Evolutionary conservation across 2,113 vertebrate genomes (phyloP).

Genomic region (Saguinus imperator): DNA sequence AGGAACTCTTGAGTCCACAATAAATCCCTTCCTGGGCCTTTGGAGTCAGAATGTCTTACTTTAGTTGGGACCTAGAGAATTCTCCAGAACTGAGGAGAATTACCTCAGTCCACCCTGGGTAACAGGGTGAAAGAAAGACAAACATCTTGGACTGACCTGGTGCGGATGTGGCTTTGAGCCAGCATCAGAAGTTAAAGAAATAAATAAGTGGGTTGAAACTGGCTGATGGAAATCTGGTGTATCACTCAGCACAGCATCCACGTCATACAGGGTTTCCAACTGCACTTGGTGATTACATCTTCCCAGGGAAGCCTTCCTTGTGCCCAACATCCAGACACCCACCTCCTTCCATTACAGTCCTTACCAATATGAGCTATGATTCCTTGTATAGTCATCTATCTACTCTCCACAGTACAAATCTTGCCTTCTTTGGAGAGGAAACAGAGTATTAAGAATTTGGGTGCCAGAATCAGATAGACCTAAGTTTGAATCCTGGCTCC

Average conservation of each 20-base stretch:
- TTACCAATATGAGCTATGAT: neutral
- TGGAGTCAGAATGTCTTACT: neutral
- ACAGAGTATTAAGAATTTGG: neutral
- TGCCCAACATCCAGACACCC: neutral
- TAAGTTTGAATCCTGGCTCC: neutral
- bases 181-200: neutral
- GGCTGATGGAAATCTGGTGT: neutral
- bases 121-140: neutral
- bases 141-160: neutral
- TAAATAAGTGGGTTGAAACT: neutral
- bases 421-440: neutral
- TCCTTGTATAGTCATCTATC: neutral
- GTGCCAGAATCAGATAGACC: neutral
- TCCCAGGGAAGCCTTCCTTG: neutral
- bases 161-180: neutral
- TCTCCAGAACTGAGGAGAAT: neutral
- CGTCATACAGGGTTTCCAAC: neutral
- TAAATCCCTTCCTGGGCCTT: neutral
- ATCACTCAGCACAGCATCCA: fast-evolving
- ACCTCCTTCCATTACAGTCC: neutral
- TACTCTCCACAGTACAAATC: neutral
- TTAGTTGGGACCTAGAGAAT: neutral
- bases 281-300: neutral
- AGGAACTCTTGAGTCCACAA: neutral
- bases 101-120: neutral